Evolutionary conservation across 1,140 invertebrate species (phyloP).

Genomic region (Conus betulinus): DNA sequence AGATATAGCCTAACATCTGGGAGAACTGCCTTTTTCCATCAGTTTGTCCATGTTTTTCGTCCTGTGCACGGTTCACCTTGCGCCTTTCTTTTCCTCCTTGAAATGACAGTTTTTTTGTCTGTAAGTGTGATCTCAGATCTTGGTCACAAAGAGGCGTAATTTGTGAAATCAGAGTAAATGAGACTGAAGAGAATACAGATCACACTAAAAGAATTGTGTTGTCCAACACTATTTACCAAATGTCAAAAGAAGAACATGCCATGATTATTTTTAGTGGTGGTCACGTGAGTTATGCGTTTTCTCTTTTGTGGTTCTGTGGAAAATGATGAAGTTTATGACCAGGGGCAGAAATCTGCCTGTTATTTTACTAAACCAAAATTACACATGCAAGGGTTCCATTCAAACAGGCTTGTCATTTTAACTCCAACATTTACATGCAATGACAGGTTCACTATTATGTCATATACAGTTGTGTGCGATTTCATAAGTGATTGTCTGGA

Average conservation of each 20-base stretch:
- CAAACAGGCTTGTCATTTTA: neutral
- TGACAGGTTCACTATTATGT: neutral
- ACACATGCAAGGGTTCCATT: neutral
- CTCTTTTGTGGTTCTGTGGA: neutral
- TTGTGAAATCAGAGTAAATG: neutral
- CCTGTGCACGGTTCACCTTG: neutral
- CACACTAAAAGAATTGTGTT: neutral
- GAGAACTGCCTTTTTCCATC: neutral
- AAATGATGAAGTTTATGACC: neutral
- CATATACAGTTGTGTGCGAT: neutral
- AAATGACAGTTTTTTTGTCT: neutral
- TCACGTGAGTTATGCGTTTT: conserved; percentile 1
- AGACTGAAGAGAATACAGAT: neutral
- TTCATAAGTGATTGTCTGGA: neutral
- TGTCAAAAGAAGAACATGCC: neutral
- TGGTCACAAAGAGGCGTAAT: neutral
- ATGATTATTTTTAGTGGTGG: neutral
- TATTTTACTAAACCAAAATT: neutral
- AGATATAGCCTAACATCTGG: neutral
- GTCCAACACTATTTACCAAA: too few relatives aligned
- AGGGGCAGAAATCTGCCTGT: neutral
- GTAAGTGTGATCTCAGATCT: too few relatives aligned
- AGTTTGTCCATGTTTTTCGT: neutral
- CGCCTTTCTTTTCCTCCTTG: neutral
- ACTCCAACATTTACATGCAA: neutral